A percentile compares a stretch with the other conserved stretches of the same genome.
These are phyloP conservation scores for Archaeoteleia sp. DNA, from an alignment of 2,888 invertebrate species.

Conservation along the genomic window DNA sequence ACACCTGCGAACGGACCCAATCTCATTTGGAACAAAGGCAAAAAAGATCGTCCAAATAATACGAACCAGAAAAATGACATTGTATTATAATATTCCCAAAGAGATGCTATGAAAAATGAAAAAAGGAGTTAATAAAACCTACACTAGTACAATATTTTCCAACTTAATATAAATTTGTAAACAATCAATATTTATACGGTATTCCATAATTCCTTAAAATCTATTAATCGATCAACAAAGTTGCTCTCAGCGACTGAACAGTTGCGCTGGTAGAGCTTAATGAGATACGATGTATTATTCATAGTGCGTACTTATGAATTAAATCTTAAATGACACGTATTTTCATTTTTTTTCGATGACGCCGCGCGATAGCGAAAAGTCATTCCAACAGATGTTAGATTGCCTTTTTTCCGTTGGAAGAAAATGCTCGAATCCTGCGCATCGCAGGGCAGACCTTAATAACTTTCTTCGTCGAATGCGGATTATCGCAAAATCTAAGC, in stretches of 20 bases:
- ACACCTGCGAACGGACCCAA: slow-evolving; percentile 32
- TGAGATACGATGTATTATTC: slow-evolving; percentile 31
- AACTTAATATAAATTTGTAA: too few species aligned
- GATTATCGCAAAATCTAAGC: slow-evolving; percentile 57
- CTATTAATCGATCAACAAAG: slow-evolving; percentile 6
- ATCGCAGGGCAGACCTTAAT: slow-evolving; percentile 23
- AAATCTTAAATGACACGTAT: slow-evolving; percentile 38
- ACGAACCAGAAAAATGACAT: too few species aligned
- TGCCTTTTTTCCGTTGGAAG: slow-evolving; percentile 26
- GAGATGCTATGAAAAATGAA: too few species aligned
- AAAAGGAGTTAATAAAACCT: too few species aligned
- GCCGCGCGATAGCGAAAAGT: slow-evolving; percentile 20
- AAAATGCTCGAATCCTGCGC: slow-evolving; percentile 15
- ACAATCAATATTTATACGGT: too few species aligned
- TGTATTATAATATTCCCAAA: too few species aligned
- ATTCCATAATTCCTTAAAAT: neutral
- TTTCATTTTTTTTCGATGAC: slow-evolving; percentile 32
- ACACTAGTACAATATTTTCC: too few species aligned
- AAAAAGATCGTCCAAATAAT: neutral
- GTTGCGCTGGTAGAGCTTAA: neutral
- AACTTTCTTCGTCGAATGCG: slow-evolving; percentile 27
- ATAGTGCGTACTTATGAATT: slow-evolving; percentile 11
- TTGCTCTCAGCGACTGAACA: slow-evolving; percentile 4
- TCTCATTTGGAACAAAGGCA: slow-evolving; percentile 1
- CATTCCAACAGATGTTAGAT: slow-evolving; percentile 37